phyloP scores from a whole-genome alignment of 2,113 vertebrate genomes.

The Monopterus albus region DNA sequence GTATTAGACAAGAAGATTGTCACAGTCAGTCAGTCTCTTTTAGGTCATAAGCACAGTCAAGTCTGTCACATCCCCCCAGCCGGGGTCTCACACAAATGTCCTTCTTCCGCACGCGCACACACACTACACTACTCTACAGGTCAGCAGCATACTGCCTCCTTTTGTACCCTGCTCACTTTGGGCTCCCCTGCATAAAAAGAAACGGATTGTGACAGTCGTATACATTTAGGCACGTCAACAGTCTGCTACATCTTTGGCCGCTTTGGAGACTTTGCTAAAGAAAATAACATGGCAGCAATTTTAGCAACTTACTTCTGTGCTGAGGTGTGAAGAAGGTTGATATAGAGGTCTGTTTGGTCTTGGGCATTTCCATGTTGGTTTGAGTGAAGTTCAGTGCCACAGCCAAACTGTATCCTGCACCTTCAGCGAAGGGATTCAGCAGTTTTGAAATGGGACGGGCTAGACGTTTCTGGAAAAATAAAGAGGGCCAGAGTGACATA shows the following conservation, averaged over 20 bases:
- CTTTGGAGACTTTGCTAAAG: background rate
- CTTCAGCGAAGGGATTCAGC: conserved; percentile 71
- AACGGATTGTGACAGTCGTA: background rate
- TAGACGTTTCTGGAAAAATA: conserved; percentile 66
- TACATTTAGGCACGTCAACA: background rate
- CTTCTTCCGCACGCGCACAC: too few relatives aligned
- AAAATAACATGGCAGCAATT: background rate
- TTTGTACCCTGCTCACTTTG: too few relatives aligned
- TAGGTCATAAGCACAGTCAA: too few relatives aligned
- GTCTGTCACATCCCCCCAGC: too few relatives aligned
- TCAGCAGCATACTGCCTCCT: too few relatives aligned
- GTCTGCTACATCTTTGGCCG: background rate
- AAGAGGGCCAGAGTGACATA: background rate
- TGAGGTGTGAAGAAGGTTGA: conserved; percentile 74
- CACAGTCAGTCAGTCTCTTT: too few relatives aligned
- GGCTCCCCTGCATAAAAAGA: conserved; percentile 2
- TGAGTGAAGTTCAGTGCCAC: conserved; percentile 83
- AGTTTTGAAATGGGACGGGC: conserved; percentile 75
- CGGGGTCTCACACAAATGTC: too few relatives aligned
- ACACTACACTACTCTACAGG: too few relatives aligned
- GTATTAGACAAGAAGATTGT: too few relatives aligned
- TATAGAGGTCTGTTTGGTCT: conserved; percentile 81
- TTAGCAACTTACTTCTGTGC: conserved; percentile 57
- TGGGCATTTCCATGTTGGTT: conserved; percentile 78
- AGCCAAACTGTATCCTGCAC: conserved; percentile 72